Evolutionary conservation across 2,797 vertebrate species (phyloP).

Genomic region (Sphenodon punctatus): DNA sequence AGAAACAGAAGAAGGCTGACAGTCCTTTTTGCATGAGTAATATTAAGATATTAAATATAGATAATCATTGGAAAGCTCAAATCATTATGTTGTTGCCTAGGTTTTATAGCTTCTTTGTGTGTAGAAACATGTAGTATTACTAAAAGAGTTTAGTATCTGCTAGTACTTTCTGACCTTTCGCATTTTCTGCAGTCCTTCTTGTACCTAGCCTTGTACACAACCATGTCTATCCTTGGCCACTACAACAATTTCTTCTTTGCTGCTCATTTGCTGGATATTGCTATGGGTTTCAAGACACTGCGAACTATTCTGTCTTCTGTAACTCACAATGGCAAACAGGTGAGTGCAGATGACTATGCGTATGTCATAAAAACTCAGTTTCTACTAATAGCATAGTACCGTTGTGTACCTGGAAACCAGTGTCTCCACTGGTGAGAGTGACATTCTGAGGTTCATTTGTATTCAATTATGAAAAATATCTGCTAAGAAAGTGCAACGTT

Average conservation of each 20-base stretch:
- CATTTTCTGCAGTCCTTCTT: slow-evolving; percentile 87
- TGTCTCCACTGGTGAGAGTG: neutral
- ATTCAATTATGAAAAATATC: neutral
- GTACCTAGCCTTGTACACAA: slow-evolving; percentile 98
- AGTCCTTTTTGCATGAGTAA: neutral
- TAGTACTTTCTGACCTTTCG: neutral
- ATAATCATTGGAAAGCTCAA: neutral
- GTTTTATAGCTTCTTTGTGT: neutral
- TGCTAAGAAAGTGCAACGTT: neutral
- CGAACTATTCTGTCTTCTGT: slow-evolving; percentile 97
- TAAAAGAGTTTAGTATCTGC: neutral
- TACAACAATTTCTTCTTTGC: slow-evolving; percentile 99
- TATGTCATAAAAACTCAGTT: neutral
- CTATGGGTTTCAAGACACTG: slow-evolving; percentile 98
- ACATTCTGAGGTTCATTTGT: neutral
- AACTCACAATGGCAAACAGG: slow-evolving; percentile 99
- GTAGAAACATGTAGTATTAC: accelerated
- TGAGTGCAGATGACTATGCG: slow-evolving; percentile 52
- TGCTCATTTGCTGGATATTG: slow-evolving; percentile 95
- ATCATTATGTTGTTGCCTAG: neutral
- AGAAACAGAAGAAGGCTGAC: neutral
- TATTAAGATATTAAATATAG: neutral
- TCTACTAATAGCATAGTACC: neutral
- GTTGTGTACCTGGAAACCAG: neutral
- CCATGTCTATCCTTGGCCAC: slow-evolving; percentile 98